Percentiles rank a stretch among this genome's conserved stretches.
Evolutionary conservation across 1,140 invertebrate species (phyloP).

Genomic region (Philopotamus ludificatus): DNA sequence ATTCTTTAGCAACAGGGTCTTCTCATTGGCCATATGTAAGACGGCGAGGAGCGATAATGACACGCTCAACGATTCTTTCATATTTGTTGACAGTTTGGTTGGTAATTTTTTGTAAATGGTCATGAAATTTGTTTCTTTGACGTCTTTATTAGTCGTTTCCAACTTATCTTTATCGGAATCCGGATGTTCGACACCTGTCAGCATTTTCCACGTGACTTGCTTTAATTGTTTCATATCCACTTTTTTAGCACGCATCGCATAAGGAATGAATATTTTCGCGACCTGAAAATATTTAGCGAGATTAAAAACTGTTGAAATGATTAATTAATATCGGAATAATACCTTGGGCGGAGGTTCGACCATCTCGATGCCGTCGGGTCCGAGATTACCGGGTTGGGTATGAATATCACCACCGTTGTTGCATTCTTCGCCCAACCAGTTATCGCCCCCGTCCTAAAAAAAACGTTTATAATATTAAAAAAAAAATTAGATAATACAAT

Average conservation of each 20-base stretch:
- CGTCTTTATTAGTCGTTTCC: constrained; percentile 25
- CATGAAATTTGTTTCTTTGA: constrained; percentile 50
- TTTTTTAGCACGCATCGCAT: constrained; percentile 75
- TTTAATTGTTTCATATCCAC: constrained; percentile 79
- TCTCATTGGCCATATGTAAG: constrained; percentile 79
- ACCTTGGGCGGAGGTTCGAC: constrained; percentile 49
- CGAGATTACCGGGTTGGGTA: constrained; percentile 42
- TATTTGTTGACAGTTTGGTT: constrained; percentile 58
- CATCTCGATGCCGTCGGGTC: constrained; percentile 45
- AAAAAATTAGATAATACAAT: background rate
- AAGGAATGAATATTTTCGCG: constrained; percentile 67
- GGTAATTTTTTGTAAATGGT: constrained; percentile 62
- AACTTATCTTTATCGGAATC: constrained; percentile 47
- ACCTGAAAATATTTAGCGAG: constrained; percentile 58
- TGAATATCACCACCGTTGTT: constrained; percentile 47
- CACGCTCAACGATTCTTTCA: constrained; percentile 70
- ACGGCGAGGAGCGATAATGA: constrained; percentile 74
- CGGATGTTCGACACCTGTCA: constrained; percentile 46
- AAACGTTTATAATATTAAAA: constrained; percentile 4
- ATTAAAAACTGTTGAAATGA: constrained; percentile 48
- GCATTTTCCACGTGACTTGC: constrained; percentile 65
- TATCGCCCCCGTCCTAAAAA: constrained; percentile 48
- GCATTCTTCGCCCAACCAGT: constrained; percentile 49
- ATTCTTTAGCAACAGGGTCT: constrained; percentile 53
- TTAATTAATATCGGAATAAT: constrained; percentile 42